These are phyloP conservation scores for Anoura caudifer DNA, from an alignment of 2,113 vertebrate genomes.

Conservation along the genomic window DNA sequence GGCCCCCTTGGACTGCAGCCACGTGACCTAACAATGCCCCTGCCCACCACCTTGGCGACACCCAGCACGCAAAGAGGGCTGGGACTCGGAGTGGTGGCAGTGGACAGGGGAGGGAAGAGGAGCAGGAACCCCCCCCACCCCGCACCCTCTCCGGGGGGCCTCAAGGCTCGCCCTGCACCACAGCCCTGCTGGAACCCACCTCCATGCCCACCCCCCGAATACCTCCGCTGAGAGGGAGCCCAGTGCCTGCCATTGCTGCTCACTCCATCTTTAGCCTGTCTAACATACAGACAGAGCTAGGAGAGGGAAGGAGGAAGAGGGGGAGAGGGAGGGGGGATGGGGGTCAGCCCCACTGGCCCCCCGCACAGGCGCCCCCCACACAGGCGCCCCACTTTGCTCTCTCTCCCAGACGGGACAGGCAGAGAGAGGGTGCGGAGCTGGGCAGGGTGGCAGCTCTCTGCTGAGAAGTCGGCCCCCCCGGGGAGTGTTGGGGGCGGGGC, in stretches of 20 bases:
- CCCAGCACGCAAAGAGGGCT: background rate
- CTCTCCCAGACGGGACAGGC: background rate
- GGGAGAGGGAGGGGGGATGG: too few relatives aligned
- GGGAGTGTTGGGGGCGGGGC: too few relatives aligned
- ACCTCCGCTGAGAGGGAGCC: background rate
- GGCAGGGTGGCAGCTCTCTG: background rate
- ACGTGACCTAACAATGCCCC: background rate
- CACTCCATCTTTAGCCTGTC: background rate
- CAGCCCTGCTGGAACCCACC: background rate
- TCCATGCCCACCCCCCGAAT: background rate
- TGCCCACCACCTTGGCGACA: background rate
- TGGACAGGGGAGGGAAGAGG: too few relatives aligned
- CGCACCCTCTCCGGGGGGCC: background rate
- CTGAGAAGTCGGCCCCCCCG: background rate
- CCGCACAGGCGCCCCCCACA: background rate
- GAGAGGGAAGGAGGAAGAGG: background rate
- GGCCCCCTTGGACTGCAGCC: background rate
- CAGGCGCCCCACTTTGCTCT: background rate
- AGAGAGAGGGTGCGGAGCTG: fast-evolving
- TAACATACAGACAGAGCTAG: background rate
- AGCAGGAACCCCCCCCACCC: background rate
- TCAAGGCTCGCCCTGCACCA: background rate
- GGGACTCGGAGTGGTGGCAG: fast-evolving
- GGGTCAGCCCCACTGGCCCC: background rate
- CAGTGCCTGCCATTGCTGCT: background rate